A percentile compares a stretch with the other conserved stretches of the same genome.
These are phyloP conservation scores for Helicoverpa armigera DNA, from an alignment of 1,140 invertebrate species.

Conservation along the genomic window DNA sequence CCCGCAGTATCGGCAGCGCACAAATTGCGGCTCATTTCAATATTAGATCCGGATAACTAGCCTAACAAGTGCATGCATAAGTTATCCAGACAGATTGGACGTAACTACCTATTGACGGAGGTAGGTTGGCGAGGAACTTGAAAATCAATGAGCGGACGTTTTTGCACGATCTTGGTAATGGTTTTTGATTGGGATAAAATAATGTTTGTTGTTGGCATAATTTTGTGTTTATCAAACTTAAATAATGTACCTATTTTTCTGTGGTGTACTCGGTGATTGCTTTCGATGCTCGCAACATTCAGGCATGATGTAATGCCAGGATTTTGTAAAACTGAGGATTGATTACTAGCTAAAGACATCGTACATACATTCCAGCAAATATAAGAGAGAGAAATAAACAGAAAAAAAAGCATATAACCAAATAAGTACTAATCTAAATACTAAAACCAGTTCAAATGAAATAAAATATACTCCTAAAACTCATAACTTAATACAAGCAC, in stretches of 20 bases:
- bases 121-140: not conserved
- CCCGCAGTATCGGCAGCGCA: slow-evolving; percentile 63
- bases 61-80: slow-evolving; percentile 30
- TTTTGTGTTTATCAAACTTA: too few species aligned
- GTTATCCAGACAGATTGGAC: slow-evolving; percentile 13
- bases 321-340: too few species aligned
- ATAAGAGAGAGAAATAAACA: too few species aligned
- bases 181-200: too few species aligned
- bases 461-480: not conserved
- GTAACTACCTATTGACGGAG: not conserved
- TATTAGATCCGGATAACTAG: slow-evolving; percentile 64
- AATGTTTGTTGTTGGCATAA: too few species aligned
- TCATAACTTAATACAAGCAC: slow-evolving; percentile 38
- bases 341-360: too few species aligned
- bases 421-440: not conserved
- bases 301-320: too few species aligned
- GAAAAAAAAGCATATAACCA: not conserved
- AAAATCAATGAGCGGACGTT: slow-evolving; percentile 1
- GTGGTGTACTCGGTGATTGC: too few species aligned
- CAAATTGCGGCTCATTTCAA: slow-evolving; percentile 80
- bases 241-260: too few species aligned
- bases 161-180: not conserved
- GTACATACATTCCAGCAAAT: too few species aligned
- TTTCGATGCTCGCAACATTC: too few species aligned
- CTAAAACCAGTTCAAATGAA: not conserved